A percentile compares a stretch with the other conserved stretches of the same genome.
Evolutionary conservation across 2,113 vertebrate species (phyloP).

Genomic region (Pholis gunnellus): DNA sequence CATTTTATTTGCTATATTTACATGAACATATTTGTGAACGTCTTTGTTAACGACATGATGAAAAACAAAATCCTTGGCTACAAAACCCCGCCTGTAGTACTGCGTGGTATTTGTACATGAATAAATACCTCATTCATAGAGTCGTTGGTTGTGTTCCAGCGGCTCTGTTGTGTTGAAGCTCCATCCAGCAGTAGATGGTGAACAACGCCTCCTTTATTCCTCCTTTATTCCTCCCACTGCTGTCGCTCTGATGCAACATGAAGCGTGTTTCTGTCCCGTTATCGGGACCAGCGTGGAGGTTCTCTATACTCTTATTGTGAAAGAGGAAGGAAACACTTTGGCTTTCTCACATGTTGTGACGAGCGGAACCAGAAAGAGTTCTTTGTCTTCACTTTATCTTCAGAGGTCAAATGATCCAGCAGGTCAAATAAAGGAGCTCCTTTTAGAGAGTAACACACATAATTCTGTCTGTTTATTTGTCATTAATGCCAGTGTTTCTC

Average conservation of each 20-base stretch:
- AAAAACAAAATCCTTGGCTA: neutral
- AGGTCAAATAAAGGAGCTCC: too few relatives aligned
- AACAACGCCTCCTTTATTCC: constrained; percentile 89
- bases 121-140: neutral
- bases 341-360: too few relatives aligned
- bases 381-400: too few relatives aligned
- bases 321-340: too few relatives aligned
- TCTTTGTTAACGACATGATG: neutral
- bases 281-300: too few relatives aligned
- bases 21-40: neutral
- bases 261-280: constrained; percentile 94
- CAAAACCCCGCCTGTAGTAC: neutral
- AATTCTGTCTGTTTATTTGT: too few relatives aligned
- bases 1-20: constrained; percentile 5
- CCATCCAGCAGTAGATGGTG: constrained; percentile 91
- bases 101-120: neutral
- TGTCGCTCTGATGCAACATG: constrained; percentile 90
- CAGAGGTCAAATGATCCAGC: too few relatives aligned
- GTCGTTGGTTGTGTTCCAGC: neutral
- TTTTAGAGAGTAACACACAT: too few relatives aligned
- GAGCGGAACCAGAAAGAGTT: too few relatives aligned
- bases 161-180: neutral
- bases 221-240: constrained; percentile 88
- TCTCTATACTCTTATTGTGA: neutral
- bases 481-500: too few relatives aligned